These are phyloP conservation scores for Diarsia brunnea DNA, from an alignment of 2,888 invertebrate genomes.

Conservation along the genomic window DNA sequence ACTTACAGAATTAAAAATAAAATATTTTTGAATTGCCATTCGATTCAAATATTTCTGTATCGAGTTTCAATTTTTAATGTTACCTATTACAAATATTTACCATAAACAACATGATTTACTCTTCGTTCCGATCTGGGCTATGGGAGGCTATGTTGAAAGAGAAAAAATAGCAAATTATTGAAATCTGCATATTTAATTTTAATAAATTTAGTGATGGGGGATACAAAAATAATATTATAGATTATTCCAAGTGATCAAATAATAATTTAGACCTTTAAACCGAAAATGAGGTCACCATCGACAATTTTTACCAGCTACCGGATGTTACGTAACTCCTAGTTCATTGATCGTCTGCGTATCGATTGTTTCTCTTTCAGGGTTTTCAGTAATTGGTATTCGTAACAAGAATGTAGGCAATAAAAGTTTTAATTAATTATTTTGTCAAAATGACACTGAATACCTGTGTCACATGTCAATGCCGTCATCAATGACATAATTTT, in stretches of 20 bases:
- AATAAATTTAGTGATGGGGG: rapidly evolving
- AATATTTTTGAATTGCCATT: background rate
- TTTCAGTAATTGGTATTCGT: conserved; percentile 7
- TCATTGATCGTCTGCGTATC: conserved; percentile 46
- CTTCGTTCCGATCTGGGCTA: conserved; percentile 28
- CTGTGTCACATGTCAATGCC: conserved; percentile 56
- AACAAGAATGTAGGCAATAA: background rate
- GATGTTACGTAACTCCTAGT: conserved; percentile 56
- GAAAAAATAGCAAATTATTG: conserved; percentile 24
- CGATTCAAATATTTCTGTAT: conserved; percentile 11
- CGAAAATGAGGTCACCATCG: conserved; percentile 58
- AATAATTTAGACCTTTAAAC: background rate
- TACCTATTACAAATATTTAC: conserved; percentile 40
- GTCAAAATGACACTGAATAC: conserved; percentile 47
- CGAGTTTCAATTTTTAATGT: conserved; percentile 38
- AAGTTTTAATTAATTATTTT: background rate
- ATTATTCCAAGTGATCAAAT: background rate
- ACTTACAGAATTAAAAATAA: rapidly evolving
- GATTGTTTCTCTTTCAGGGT: conserved; percentile 39
- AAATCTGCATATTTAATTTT: background rate
- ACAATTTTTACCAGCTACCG: conserved; percentile 51
- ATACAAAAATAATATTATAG: background rate
- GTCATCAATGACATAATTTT: conserved; percentile 57
- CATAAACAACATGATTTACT: conserved; percentile 37
- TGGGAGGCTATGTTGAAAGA: conserved; percentile 48